Base-by-base conservation (phyloP, 2,888 invertebrate genomes). In the Parnassius apollo region DNA sequence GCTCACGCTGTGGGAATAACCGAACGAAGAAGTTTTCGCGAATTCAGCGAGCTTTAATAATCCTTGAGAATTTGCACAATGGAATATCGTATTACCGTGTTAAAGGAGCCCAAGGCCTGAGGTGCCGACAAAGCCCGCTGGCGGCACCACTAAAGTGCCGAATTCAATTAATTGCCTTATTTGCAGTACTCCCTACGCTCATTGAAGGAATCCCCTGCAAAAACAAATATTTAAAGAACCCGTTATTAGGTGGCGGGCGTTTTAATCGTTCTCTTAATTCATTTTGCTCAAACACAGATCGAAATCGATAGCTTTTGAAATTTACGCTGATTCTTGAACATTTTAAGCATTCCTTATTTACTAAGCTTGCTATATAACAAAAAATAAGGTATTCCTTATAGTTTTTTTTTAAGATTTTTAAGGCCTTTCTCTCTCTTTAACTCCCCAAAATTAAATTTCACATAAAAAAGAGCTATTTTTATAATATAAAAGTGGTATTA, bases 131-230 rank as follows among this genome's bases (percentile, higher is more conserved):
- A 89, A 88, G 87, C 83, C 79, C 78, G 74, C 75, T 73, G 82
- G 85, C 88, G 86, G 82, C 78, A 72, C 75, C 83, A 89, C 91
- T 91, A 86, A 88, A 78, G 78, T 81, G 86, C 90, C 91, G 89
- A 91, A 91, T 89, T 90, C 88, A 90, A 91, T 91, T 91, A 91
- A 91, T 91, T 86, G 89, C 86, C 87, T 81, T 89, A 88, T 90
- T 90, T 88, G 88, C 85, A 77, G 79, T 75, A 74, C 78, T 78
- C 75, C 71, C 82, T 76, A 77, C 81, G 80, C 78, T 81, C 81
- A 80, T 81, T 79, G 84, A 75, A 81, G 81, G 83, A 85, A 86
- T 86, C 84, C 82, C 80, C 79, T 75, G 78, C 87, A 90, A 91
- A 83, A 91, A 90, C 91, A 91, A 91, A 89, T 91, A 91, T 88